Evolutionary conservation across 2,113 vertebrate genomes (phyloP).

Genomic region (Macquaria ambigua): DNA sequence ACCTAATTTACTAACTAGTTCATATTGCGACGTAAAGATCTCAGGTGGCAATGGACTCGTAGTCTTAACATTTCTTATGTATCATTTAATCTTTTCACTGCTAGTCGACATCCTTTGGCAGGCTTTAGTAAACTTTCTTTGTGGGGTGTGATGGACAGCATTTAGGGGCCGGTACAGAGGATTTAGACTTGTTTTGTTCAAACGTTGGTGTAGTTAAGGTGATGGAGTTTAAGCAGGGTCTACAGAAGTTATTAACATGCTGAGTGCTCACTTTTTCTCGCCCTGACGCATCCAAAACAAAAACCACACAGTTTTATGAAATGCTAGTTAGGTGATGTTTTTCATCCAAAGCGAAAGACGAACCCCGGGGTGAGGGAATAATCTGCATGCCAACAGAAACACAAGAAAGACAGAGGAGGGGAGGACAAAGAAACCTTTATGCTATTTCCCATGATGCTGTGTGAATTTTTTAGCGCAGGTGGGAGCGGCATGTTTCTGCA

Average conservation of each 20-base stretch:
- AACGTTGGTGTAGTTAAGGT: background rate
- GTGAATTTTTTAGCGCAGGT: conserved; percentile 27
- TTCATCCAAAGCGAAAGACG: conserved; percentile 3
- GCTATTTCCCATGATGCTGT: background rate
- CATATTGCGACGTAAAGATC: too few species aligned
- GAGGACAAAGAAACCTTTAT: background rate
- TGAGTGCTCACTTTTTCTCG: background rate
- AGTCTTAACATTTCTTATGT: background rate
- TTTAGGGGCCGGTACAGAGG: background rate
- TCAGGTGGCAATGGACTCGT: too few species aligned
- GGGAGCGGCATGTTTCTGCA: conserved; percentile 32
- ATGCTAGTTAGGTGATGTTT: conserved; percentile 3
- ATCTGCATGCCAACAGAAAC: conserved; percentile 19
- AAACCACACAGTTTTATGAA: background rate
- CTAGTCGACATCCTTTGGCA: background rate
- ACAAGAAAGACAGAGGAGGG: background rate
- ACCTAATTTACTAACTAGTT: too few species aligned
- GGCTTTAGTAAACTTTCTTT: background rate
- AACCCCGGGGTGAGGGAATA: conserved; percentile 11
- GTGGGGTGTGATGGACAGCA: background rate
- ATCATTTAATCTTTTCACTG: background rate
- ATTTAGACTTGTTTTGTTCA: background rate
- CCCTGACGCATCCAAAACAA: background rate
- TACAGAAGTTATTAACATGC: conserved; percentile 21
- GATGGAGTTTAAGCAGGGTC: background rate